Evolutionary conservation across 2,888 invertebrate genomes (phyloP), one percentile per base, ranked within the genome.

Genomic region (Epinotia brunnichana): DNA sequence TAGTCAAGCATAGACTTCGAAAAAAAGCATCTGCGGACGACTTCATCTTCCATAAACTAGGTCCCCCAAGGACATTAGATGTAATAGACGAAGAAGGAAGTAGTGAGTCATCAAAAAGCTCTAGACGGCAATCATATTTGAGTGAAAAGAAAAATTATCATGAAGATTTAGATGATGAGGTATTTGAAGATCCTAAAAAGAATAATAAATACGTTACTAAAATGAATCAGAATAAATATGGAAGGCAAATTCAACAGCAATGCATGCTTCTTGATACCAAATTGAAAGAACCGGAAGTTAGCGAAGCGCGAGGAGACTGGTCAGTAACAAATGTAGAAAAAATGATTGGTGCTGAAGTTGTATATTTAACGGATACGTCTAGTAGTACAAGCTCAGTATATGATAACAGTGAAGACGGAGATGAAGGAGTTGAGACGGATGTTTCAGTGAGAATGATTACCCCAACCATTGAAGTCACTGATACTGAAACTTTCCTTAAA

Each of bases 71-170:
- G 82, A 95, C 94, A 77, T 90, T 97, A 81, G 96, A 96, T 82
- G 96, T 96, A 7, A 97, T 97, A 77, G 95, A 95, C 80, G 97
- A 97, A 87, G 97, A 97, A 90, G 95, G 94, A 3, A 96, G 96
- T 80, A 87, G 92, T 81, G 95, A 96, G 80, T 92, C 95, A 5
- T 95, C 95, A 76, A 93, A 95, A 76, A 91, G 94, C 77, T 94
- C 95, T 78, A 83, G 94, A 78, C 82, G 95, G 80, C 90, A 94
- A 78, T 87, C 94, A 79, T 90, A 94, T 87, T 80, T 94, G 80
- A 84, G 91, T 80, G 93, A 93, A 54, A 92, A 90, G 68, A 89
- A 88, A 85, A 88, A 91, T 83, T 89, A 94, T 78, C 82, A 79
- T 72, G 93, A 94, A 69, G 91, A 94, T 73, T 82, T 90, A 74